Evolutionary conservation across 2,797 vertebrate genomes (phyloP), one percentile per base, ranked within the genome.

Genomic region (Sternarchorhynchus goeldii): DNA sequence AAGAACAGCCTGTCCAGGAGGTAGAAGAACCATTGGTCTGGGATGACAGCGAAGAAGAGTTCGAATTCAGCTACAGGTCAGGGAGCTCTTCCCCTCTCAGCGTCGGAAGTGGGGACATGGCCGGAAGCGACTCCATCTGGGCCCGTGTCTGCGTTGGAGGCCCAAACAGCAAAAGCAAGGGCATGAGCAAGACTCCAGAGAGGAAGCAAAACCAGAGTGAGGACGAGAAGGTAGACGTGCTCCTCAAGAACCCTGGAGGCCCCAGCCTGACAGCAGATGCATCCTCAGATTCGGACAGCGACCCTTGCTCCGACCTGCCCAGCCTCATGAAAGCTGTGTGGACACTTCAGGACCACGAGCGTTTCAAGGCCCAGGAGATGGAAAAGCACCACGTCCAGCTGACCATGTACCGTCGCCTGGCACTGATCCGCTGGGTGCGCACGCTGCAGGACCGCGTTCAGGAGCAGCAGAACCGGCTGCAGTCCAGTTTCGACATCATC

Each of bases 341-440:
- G 93, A 96, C 93, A 29, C 91, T 97, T 8, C 93, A 94, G 73
- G 96, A 97, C 82, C 94, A 94, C 60, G 95, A 98, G 84, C 93
- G 90, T 80, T 96, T 97, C 91, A 99, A 99, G 86, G 96, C 96
- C 77, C 93, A 84, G 87, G 97, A 98, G 92, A 99, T 98, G 89
- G 95, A 98, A 91, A 97, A 96, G 88, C 96, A 99, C 82, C 97
- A 97, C 31, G 89, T 94, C 76, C 97, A 98, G 89, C 88, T 99
- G 87, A 96, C 95, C 89, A 99, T 99, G 97, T 98, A 98, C 87
- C 95, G 97, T 8, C 95, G 97, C 14, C 88, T 99, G 91, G 96
- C 96, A 0, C 91, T 99, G 87, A 94, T 99, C 83, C 96, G 96
- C 84, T 99, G 96, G 96, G 95, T 99, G 79, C 95, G 96, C 36